phyloP scores from a whole-genome alignment of 1,140 invertebrate genomes.

The Steinernema khuongi region DNA sequence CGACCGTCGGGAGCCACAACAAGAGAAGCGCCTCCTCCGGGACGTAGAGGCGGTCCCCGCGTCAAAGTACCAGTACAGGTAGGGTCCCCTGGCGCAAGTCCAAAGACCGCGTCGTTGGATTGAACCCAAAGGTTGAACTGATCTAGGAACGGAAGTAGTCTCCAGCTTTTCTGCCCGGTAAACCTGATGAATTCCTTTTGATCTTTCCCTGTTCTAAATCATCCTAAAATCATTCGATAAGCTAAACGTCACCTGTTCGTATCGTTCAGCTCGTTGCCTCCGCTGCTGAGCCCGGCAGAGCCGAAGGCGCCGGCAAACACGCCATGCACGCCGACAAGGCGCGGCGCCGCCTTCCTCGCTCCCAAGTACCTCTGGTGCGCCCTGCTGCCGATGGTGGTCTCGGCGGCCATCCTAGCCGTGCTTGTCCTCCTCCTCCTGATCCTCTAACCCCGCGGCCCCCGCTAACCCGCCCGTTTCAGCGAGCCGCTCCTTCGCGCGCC shows the following conservation, averaged over 20 bases:
- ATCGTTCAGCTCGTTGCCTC: neutral
- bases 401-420: neutral
- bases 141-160: no score
- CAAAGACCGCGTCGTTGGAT: no score
- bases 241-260: no score
- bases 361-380: constrained; percentile 12
- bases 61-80: neutral
- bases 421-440: neutral
- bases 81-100: neutral
- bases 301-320: neutral
- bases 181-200: neutral
- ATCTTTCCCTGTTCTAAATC: no score
- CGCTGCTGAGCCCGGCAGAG: neutral
- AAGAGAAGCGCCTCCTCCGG: neutral
- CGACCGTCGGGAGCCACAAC: neutral
- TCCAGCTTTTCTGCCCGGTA: no score
- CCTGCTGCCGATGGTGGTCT: neutral
- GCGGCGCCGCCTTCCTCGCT: neutral
- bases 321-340: neutral
- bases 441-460: neutral
- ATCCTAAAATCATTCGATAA: no score
- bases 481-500: neutral
- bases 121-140: no score
- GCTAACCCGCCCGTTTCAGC: neutral
- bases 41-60: neutral